A percentile compares a stretch with the other conserved stretches of the same genome.
Conservation (phyloP, 2,888 invertebrate genomes). For the Drosophila atripex region DNA sequence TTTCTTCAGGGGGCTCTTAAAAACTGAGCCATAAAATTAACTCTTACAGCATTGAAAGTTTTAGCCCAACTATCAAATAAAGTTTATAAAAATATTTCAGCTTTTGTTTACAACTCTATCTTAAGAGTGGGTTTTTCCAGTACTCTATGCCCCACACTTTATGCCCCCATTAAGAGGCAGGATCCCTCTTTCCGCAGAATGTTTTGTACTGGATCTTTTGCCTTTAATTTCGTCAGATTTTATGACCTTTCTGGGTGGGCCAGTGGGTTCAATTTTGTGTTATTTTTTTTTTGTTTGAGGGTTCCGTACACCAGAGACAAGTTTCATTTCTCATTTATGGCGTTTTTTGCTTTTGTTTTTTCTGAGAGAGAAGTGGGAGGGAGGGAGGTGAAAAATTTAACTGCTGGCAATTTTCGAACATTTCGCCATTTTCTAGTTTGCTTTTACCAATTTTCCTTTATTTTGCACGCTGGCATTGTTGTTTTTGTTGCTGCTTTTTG, state of each 20-base stretch:
- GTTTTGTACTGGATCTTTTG: background rate
- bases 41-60: background rate
- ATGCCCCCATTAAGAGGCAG: background rate
- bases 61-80: background rate
- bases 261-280: background rate
- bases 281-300: background rate
- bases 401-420: slow-evolving; percentile 73
- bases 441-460: slow-evolving; percentile 40
- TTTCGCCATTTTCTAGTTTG: slow-evolving; percentile 69
- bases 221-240: slow-evolving; percentile 33
- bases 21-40: slow-evolving; percentile 3
- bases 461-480: slow-evolving; percentile 47
- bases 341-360: slow-evolving; percentile 17
- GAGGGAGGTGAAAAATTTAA: slow-evolving; percentile 55
- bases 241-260: slow-evolving; percentile 28
- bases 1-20: background rate
- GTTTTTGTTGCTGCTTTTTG: slow-evolving; percentile 32
- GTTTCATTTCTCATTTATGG: slow-evolving; percentile 79
- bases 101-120: slow-evolving; percentile 1
- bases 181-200: background rate
- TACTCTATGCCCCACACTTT: slow-evolving; percentile 6
- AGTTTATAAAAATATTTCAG: slow-evolving; percentile 6
- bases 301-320: slow-evolving; percentile 58
- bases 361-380: background rate
- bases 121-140: slow-evolving; percentile 13